Base-by-base conservation (phyloP, 2,113 vertebrate genomes). In the Phaethornis superciliosus region DNA sequence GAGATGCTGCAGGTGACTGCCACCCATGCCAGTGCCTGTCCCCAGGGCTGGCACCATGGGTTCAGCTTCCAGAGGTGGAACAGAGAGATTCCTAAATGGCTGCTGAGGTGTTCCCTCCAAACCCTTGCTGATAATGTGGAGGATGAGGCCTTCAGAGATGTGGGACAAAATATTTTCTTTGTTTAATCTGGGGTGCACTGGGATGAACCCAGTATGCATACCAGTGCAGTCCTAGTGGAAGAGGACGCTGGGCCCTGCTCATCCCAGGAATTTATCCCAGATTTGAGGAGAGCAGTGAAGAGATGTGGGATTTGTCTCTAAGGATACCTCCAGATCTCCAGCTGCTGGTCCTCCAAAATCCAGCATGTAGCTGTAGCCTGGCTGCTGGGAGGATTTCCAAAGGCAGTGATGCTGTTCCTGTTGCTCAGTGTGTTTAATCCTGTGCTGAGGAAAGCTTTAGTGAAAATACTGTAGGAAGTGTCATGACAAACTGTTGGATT, bases 11-110 rank as follows among this genome's bases (percentile, higher is more conserved):
- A 30, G 78, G 51, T 67, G 9, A 24, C 72, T 15, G 44, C 0
- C 3, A 21, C 52, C 26, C n/a, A 0, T 1, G 6, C 27, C 4
- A 0, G 56, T 2, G 3, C 32, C 32, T 1, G 7, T 20, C 51
- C 49, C 47, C 12, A 23, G 42, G 22, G 44, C 55, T 30, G 26
- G 37, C 27, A 8, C 33, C 12, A 3, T 6, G 26, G 60, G 20
- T 82, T 54, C 3, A 2, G 49, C 26, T 28, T 27, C 59, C 82
- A 58, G 46, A 6, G 2, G 16, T 9, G 26, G 68, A 72, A 42
- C 58, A 44, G 40, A 49, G 46, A 2, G 4, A 18, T 71, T 65
- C 40, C 49, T 19, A 2, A 46, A 7, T 1, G 17, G 58, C 40
- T 55, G 68, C 30, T 4, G 6, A 67, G 49, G 5, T 1, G 6